phyloP scores from a whole-genome alignment of 2,888 invertebrate genomes.

The Megaustenia siamemsis region DNA sequence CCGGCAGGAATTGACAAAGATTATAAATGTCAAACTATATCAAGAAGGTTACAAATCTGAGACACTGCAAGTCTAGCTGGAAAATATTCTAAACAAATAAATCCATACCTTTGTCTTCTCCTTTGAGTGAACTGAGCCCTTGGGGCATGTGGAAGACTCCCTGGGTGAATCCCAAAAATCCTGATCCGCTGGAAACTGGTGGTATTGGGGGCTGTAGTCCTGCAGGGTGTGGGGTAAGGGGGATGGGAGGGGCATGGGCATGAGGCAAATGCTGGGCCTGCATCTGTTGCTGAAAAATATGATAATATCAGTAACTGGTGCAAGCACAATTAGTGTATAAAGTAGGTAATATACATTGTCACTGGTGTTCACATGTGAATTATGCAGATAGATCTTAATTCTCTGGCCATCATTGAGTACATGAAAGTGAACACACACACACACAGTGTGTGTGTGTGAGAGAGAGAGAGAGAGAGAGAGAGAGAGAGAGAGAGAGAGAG shows the following conservation, averaged over 20 bases:
- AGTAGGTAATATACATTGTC: too few species aligned
- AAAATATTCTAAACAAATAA: not conserved
- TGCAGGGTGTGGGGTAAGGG: conserved; percentile 79
- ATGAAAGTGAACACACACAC: too few species aligned
- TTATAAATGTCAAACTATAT: too few species aligned
- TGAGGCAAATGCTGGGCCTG: conserved; percentile 89
- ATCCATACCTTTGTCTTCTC: conserved; percentile 60
- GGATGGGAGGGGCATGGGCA: conserved; percentile 77
- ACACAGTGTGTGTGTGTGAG: not conserved
- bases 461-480: conserved; percentile 12
- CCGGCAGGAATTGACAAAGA: too few species aligned
- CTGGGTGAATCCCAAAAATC: conserved; percentile 70
- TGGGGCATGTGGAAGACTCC: conserved; percentile 69
- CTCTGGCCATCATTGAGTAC: too few species aligned
- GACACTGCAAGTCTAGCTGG: too few species aligned
- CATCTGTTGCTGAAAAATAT: conserved; percentile 89
- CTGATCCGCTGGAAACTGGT: conserved; percentile 77
- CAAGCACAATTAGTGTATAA: not conserved
- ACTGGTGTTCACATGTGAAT: too few species aligned
- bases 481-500: not conserved
- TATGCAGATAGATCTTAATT: too few species aligned
- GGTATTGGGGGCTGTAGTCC: conserved; percentile 79
- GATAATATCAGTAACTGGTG: conserved; percentile 41
- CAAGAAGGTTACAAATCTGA: too few species aligned
- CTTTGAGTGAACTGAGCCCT: conserved; percentile 68